Conservation (phyloP, 2,797 vertebrate species). For the Bradypodion pumilum region DNA sequence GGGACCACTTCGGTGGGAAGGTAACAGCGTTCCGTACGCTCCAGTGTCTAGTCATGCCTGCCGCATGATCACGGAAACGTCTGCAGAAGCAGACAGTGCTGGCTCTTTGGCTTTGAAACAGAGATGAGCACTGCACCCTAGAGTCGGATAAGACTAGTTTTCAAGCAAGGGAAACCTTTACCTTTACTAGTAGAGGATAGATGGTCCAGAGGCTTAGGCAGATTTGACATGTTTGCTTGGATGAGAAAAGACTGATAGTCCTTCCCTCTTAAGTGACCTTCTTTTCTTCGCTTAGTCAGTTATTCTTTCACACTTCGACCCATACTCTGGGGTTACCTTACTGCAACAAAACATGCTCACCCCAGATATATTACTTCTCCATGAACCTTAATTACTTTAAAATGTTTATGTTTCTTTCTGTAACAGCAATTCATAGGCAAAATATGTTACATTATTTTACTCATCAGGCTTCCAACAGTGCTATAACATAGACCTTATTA, state of each 20-base stretch:
- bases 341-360: not conserved
- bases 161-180: too few species aligned
- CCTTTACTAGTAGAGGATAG: not conserved
- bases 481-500: not conserved
- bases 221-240: not conserved
- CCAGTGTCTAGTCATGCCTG: too few species aligned
- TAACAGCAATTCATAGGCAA: not conserved
- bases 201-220: not conserved
- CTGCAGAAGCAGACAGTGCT: too few species aligned
- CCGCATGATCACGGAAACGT: too few species aligned
- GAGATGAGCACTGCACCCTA: too few species aligned
- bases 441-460: not conserved
- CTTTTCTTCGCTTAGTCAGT: not conserved
- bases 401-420: not conserved
- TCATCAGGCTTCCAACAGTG: not conserved
- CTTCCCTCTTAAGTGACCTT: not conserved
- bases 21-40: too few species aligned
- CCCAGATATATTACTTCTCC: not conserved
- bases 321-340: not conserved
- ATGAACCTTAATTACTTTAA: not conserved
- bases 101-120: too few species aligned
- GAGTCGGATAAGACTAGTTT: too few species aligned
- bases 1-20: too few species aligned
- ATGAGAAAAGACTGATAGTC: not conserved
- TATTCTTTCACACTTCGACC: not conserved